Base-by-base conservation (phyloP, 2,888 invertebrate genomes). In the Phaonia tiefii region DNA sequence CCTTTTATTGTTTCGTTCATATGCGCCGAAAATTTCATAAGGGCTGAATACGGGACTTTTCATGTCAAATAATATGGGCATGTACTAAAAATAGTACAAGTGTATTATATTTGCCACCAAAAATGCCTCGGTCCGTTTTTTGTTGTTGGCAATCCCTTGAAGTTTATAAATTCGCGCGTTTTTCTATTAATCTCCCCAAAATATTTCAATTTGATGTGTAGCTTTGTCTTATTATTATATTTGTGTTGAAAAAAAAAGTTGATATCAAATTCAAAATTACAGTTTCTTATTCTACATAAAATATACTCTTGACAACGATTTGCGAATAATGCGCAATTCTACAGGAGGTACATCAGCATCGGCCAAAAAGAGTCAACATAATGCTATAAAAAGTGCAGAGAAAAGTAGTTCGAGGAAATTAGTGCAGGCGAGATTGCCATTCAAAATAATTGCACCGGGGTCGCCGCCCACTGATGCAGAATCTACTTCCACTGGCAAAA, bases 381-480 rank as follows among this genome's bases (percentile, higher is more conserved):
- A 69, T 11, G 15, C 42, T 70, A 56, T 72, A 39, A 75, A 26
- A 11, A 63, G 39, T 65, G 51, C 67, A 8, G 85, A 70, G 51
- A 85, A 82, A 83, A 84, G 78, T 42, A 86, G 87, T 75, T 88
- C 87, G 87, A 94, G 93, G 87, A 93, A 93, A 86, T 88, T 94
- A 71, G 92, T 92, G 83, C 94, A 94, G 88, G 93, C 93, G 83
- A 92, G 93, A 84, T 91, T 94, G 83, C 93, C 93, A 83, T 93
- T 93, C 86, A 93, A 92, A 90, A 90, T 92, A 44, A 83, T 85
- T 51, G 75, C 84, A 8, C 46, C 84, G n/a, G 54, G 70, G 1
- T 42, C 77, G n/a, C 46, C 83, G n/a, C 25, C 83, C 5, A 49
- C 79, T 10, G 3, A 79, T 1, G 46, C 66, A 22, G 10, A 51